These are phyloP conservation scores for Pseudochromis fuscus DNA, from an alignment of 2,797 vertebrate species.

Conservation along the genomic window DNA sequence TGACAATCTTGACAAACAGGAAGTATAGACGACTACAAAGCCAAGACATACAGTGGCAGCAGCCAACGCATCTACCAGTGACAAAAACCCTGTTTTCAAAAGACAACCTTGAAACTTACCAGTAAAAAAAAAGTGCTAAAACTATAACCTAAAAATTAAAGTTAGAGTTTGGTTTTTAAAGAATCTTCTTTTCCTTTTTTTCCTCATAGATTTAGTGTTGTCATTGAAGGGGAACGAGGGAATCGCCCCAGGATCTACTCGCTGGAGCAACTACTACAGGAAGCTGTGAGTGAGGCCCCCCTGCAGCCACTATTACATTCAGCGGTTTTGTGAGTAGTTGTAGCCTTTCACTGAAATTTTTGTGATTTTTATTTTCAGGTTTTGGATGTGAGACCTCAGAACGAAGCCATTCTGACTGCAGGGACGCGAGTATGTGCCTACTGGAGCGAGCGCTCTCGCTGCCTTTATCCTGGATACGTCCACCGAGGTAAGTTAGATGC, in stretches of 20 bases:
- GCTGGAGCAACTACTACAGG: slow-evolving; percentile 95
- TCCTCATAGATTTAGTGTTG: slow-evolving; percentile 91
- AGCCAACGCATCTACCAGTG: slow-evolving; percentile 39
- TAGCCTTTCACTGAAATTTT: not conserved
- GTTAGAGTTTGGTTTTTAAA: slow-evolving; percentile 5
- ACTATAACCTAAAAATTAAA: not conserved
- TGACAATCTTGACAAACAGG: slow-evolving; percentile 52
- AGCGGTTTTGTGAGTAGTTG: not conserved
- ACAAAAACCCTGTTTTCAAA: slow-evolving; percentile 22
- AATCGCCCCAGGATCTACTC: slow-evolving; percentile 96
- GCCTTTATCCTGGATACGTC: slow-evolving; percentile 94
- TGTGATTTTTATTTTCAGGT: slow-evolving; percentile 82
- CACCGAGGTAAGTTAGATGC: slow-evolving; percentile 86
- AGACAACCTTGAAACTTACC: slow-evolving; percentile 16
- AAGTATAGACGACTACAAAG: slow-evolving; percentile 42
- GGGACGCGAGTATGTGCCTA: slow-evolving; percentile 95
- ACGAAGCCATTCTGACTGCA: slow-evolving; percentile 86
- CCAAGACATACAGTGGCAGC: slow-evolving; percentile 35
- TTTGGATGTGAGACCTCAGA: slow-evolving; percentile 90
- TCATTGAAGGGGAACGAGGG: slow-evolving; percentile 95
- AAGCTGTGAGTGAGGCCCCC: slow-evolving; percentile 87
- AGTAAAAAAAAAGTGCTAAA: not conserved
- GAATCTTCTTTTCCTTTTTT: not conserved
- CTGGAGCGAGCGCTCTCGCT: slow-evolving; percentile 96
- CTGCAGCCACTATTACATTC: not conserved